Base-by-base conservation (phyloP, 2,113 vertebrate species). In the Oryzias curvinotus region DNA sequence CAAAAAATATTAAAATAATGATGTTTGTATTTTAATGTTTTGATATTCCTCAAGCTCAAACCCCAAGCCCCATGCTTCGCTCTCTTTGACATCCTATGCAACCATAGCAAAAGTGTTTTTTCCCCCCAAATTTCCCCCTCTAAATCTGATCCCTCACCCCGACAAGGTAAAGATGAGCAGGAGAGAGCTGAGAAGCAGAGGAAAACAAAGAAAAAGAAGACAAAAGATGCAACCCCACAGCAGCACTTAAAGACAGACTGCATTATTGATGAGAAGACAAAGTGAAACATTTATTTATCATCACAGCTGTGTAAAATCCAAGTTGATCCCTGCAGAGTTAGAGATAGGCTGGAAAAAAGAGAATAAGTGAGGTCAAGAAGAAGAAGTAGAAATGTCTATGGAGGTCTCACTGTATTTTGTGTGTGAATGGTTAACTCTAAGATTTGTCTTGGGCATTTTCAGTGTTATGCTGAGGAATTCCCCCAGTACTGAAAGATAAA, bases 241-340 rank as follows among this genome's bases (percentile, higher is more conserved):
- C 91, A 85, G 91, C 91, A 90, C 92, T 96, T 94, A 93, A 80
- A 88, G 92, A 89, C 88, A 87, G 36, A 21, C 86, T 95, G 85
- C 91, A 95, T 96, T 95, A 96, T 97, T 97, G 92, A 98, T 95
- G 85, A 85, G 53, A 64, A 92, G 56, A 81, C 83, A 87, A 92
- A 91, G 91, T 89, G 91, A 93, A 94, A 94, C 93, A 94, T 94
- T 94, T 95, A 95, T 95, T 93, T 93, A 92, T 91, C 90, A 85
- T 75, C 8, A 15, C 77, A 77, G 85, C 81, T 81, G 77, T 64
- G 78, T 68, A 73, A 71, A 72, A 72, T 69, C 69, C 62, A 60
- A 77, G 71, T 18, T 2, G 62, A 79, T 85, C 77, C 75, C 69
- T 28, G 65, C 1, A 25, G 80, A 80, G 79, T 65, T 50, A 14